Conservation (phyloP, 2,888 invertebrate genomes). For the Lithophane leautieri region DNA sequence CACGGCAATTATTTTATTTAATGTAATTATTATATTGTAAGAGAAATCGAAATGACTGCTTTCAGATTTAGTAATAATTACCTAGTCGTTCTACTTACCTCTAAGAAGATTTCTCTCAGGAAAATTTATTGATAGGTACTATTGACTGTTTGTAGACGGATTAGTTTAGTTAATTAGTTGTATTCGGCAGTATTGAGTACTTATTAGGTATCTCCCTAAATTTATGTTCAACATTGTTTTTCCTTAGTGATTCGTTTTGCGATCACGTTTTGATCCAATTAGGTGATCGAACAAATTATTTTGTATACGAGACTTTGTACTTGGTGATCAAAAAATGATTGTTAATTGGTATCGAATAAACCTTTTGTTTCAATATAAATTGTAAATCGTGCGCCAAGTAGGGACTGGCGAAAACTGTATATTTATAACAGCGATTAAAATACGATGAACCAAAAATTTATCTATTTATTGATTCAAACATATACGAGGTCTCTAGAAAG, state of each 20-base stretch:
- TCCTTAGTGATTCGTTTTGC: neutral
- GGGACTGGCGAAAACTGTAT: slow-evolving; percentile 11
- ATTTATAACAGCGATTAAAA: slow-evolving; percentile 40
- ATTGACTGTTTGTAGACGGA: neutral
- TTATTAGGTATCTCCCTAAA: neutral
- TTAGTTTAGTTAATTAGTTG: slow-evolving; percentile 5
- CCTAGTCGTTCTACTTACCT: neutral
- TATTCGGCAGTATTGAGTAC: neutral
- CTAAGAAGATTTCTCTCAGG: neutral
- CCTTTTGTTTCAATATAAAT: neutral
- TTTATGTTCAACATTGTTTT: neutral
- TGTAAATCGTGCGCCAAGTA: neutral
- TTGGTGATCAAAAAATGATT: neutral
- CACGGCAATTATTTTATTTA: neutral
- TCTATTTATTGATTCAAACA: slow-evolving; percentile 33
- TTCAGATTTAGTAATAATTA: neutral
- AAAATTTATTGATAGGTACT: neutral
- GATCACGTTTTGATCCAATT: neutral
- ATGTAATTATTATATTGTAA: no score
- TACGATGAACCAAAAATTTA: slow-evolving; percentile 20
- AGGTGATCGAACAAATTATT: neutral
- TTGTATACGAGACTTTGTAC: neutral
- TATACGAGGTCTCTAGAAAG: slow-evolving; percentile 21
- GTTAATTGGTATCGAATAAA: neutral
- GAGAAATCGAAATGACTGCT: neutral